phyloP scores from a whole-genome alignment of 2,797 vertebrate species.

The Tragelaphus oryx region DNA sequence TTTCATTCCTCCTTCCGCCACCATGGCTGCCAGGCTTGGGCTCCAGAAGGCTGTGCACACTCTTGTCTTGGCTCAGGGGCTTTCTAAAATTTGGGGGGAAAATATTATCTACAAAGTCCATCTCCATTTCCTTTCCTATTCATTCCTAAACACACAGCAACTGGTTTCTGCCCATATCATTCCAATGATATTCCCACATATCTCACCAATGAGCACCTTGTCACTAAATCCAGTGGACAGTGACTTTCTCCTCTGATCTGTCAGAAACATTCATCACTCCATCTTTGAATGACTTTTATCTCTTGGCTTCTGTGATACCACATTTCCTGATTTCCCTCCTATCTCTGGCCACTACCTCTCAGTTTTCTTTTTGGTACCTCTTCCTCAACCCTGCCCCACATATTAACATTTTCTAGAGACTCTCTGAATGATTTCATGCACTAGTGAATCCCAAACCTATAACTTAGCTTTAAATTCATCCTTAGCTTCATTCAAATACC shows the following conservation, averaged over 20 bases:
- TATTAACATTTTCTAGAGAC: not conserved
- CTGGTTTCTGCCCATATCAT: not conserved
- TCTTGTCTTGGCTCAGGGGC: not conserved
- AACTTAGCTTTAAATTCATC: not conserved
- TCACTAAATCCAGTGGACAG: not conserved
- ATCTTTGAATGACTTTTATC: not conserved
- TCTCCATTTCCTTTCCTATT: not conserved
- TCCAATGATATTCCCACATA: not conserved
- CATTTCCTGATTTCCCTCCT: not conserved
- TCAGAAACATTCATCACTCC: not conserved
- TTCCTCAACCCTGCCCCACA: not conserved
- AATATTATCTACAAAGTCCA: not conserved
- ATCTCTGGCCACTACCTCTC: not conserved
- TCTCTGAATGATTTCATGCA: not conserved
- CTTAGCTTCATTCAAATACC: not conserved
- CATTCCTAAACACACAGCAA: not conserved
- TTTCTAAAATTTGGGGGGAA: not conserved
- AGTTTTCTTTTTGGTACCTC: not conserved
- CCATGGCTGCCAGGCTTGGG: not conserved
- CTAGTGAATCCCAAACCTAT: not conserved
- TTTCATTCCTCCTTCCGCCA: not conserved
- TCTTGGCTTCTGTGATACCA: slow-evolving; percentile 4
- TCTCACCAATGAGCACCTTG: not conserved
- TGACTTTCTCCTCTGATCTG: not conserved
- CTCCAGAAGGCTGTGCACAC: not conserved